Evolutionary conservation across 2,113 vertebrate genomes (phyloP).

Genomic region (Pedionomus torquatus): DNA sequence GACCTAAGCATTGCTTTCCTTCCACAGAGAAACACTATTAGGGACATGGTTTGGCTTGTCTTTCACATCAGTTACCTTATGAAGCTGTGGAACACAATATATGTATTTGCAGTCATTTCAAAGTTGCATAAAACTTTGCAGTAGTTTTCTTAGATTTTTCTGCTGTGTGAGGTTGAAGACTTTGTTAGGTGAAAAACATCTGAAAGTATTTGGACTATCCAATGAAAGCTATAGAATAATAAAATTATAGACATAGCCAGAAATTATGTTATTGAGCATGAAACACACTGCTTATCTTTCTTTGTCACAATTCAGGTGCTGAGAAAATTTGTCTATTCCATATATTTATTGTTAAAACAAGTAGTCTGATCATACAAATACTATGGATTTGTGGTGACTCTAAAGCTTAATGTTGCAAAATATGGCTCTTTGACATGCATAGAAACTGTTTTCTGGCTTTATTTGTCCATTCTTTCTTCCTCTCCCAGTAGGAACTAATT

Average conservation of each 20-base stretch:
- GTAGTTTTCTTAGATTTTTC: not conserved
- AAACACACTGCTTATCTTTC: not conserved
- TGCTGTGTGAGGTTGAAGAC: not conserved
- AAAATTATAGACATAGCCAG: not conserved
- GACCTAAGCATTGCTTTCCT: not conserved
- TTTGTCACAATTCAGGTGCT: not conserved
- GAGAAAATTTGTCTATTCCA: not conserved
- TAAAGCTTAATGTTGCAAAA: slow-evolving; percentile 11
- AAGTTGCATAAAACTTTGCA: not conserved
- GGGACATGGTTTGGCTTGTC: not conserved
- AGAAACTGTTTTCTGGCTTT: not conserved
- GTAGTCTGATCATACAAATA: not conserved
- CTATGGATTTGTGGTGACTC: not conserved
- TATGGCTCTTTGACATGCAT: not conserved
- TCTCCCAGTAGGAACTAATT: slow-evolving; percentile 19
- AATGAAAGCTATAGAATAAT: not conserved
- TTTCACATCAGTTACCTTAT: not conserved
- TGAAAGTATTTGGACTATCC: not conserved
- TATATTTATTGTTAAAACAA: not conserved
- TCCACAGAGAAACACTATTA: not conserved
- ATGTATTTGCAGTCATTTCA: not conserved
- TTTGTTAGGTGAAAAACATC: not conserved
- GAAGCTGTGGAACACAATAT: not conserved
- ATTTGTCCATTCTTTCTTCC: slow-evolving; percentile 9
- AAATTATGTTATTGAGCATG: not conserved